Evolutionary conservation across 2,113 vertebrate species (phyloP), one percentile per base, ranked within the genome.

Genomic region (Elanus axillaris): DNA sequence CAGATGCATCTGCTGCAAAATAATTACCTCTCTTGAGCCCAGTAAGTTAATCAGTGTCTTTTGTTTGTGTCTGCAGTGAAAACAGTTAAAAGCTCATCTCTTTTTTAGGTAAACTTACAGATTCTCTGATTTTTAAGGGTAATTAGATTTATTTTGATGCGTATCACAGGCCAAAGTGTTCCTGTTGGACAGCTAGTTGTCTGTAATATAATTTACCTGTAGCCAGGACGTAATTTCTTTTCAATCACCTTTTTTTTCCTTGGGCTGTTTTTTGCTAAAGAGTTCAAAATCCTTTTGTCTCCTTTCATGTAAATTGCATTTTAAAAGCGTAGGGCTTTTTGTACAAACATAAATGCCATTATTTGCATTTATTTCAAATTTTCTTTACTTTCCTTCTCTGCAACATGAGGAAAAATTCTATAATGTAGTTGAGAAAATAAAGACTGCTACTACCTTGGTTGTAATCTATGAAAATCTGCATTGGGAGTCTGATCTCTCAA

Each of bases 131-230:
- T 95, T 96, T 97, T 91, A 59, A 89, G 81, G 78, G 60, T 97
- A 97, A 98, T 98, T 97, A 93, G 90, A 93, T 98, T 97, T 96
- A 79, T 96, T 97, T 97, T 96, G 91, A 93, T 96, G 71, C 94
- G 91, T 95, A 96, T 97, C 94, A 38, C 96, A 95, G 96, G 94
- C 95, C 92, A 73, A 88, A 97, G 89, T 94, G 97, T 97, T 96
- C 91, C 96, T 97, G 76, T 66, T 97, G 82, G 92, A 71, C 84
- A 96, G 8, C 83, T 94, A 97, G 93, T 95, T 96, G 88, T 97
- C 96, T 93, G 38, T 98, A 97, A 98, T 97, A 79, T 75, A 91
- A 98, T 98, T 98, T 96, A 90, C 95, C 77, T 95, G 86, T 91
- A 95, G 77, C 58, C 83, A 75, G 50, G 77, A 60, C 88, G 62